phyloP scores from a whole-genome alignment of 1,140 invertebrate species.

The Trialeurodes vaporariorum region DNA sequence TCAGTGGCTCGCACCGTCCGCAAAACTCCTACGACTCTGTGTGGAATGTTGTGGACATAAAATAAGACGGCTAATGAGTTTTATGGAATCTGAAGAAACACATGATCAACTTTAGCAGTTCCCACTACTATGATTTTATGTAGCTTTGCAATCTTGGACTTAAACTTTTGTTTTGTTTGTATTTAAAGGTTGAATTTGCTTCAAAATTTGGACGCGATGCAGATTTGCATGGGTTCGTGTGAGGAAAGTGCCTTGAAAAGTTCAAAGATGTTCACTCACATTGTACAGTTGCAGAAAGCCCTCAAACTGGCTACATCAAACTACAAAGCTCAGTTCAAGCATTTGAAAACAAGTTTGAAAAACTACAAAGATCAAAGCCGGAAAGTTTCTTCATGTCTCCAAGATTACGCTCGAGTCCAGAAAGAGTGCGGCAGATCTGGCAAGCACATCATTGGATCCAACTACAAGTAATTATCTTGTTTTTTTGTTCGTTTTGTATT shows the following conservation, averaged over 20 bases:
- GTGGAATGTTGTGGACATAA: too few species aligned
- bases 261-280: not conserved
- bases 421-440: not conserved
- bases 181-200: not conserved
- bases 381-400: not conserved
- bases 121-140: too few species aligned
- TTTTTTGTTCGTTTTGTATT: not conserved
- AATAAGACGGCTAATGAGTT: too few species aligned
- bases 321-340: not conserved
- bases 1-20: too few species aligned
- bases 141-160: too few species aligned
- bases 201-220: not conserved
- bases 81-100: too few species aligned
- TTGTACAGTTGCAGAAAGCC: not conserved
- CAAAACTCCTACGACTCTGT: too few species aligned
- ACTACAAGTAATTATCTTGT: not conserved
- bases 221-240: not conserved
- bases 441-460: not conserved
- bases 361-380: not conserved
- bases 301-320: not conserved
- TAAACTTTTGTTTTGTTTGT: too few species aligned
- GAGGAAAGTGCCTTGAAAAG: not conserved
- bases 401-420: not conserved
- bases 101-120: too few species aligned
- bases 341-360: not conserved